Conservation (phyloP, 1,140 invertebrate genomes). For the Drosophila bipectinata region DNA sequence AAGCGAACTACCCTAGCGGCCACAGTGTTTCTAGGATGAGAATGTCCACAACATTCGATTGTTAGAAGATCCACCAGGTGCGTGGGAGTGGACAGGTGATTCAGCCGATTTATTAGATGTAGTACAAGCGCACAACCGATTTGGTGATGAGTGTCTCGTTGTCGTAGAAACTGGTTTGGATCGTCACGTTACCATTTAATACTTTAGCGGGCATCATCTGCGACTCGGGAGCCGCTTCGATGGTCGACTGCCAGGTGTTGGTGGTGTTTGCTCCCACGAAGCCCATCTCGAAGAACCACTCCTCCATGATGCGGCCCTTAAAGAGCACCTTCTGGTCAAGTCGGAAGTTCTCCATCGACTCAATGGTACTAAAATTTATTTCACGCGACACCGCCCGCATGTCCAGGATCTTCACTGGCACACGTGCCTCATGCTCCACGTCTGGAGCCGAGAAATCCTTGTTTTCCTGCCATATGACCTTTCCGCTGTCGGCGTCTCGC, state of each 20-base stretch:
- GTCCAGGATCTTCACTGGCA: constrained; percentile 98
- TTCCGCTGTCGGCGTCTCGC: constrained; percentile 97
- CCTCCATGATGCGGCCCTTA: constrained; percentile 93
- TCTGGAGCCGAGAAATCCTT: constrained; percentile 97
- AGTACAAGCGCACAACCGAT: constrained; percentile 97
- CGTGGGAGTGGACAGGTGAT: constrained; percentile 27
- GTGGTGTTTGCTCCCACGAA: constrained; percentile 99
- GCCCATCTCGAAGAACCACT: constrained; percentile 99
- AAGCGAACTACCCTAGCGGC: constrained; percentile 16
- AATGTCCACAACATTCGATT: not conserved
- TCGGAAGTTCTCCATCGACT: constrained; percentile 98
- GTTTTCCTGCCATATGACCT: constrained; percentile 98
- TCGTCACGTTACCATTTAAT: constrained; percentile 98
- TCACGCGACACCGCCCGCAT: constrained; percentile 98
- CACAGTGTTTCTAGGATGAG: constrained; percentile 13
- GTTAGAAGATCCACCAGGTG: constrained; percentile 13
- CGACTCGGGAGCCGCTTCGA: constrained; percentile 99
- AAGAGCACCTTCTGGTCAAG: constrained; percentile 96
- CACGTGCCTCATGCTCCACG: constrained; percentile 96
- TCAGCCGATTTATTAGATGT: constrained; percentile 88
- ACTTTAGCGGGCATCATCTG: constrained; percentile 99
- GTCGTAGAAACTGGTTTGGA: constrained; percentile 99
- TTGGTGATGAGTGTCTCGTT: constrained; percentile 97
- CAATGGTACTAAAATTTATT: constrained; percentile 99
- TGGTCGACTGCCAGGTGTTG: constrained; percentile 99